A percentile compares a stretch with the other conserved stretches of the same genome.
These are phyloP conservation scores for Manis javanica DNA, from an alignment of 2,797 vertebrate species.

Conservation along the genomic window DNA sequence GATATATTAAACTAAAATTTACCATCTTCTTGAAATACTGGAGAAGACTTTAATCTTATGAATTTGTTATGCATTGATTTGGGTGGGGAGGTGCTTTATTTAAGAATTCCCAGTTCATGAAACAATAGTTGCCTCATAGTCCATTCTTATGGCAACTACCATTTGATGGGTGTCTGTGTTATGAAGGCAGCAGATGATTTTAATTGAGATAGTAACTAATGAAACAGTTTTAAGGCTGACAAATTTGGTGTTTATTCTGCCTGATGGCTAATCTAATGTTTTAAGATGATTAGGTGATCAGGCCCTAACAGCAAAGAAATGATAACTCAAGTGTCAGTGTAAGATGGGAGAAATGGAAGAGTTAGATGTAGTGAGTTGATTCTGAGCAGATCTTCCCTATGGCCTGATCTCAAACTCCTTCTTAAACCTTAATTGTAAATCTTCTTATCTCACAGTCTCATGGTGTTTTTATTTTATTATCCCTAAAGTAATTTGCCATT, in stretches of 20 bases:
- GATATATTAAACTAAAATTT: constrained; percentile 44
- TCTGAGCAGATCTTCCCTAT: background rate
- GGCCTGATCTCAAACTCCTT: constrained; percentile 4
- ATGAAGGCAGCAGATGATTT: background rate
- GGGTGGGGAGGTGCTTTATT: background rate
- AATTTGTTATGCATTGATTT: background rate
- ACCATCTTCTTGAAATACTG: constrained; percentile 34
- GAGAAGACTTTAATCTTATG: constrained; percentile 25
- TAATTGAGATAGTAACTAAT: background rate
- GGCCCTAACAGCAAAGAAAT: background rate
- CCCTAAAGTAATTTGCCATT: background rate
- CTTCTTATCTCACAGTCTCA: background rate
- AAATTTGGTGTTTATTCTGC: background rate
- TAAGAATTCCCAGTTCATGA: constrained; percentile 2
- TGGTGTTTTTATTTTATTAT: background rate
- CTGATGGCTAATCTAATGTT: constrained; percentile 5
- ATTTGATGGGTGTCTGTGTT: background rate
- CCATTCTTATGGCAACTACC: background rate
- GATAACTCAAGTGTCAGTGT: background rate
- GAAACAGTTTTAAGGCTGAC: constrained; percentile 20
- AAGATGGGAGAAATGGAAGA: background rate
- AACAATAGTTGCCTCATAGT: background rate
- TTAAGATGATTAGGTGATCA: constrained; percentile 6
- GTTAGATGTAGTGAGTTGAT: background rate
- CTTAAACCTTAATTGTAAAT: constrained; percentile 10